Base-by-base conservation (phyloP, 2,888 invertebrate species). In the Mesopsocus fuscifrons region DNA sequence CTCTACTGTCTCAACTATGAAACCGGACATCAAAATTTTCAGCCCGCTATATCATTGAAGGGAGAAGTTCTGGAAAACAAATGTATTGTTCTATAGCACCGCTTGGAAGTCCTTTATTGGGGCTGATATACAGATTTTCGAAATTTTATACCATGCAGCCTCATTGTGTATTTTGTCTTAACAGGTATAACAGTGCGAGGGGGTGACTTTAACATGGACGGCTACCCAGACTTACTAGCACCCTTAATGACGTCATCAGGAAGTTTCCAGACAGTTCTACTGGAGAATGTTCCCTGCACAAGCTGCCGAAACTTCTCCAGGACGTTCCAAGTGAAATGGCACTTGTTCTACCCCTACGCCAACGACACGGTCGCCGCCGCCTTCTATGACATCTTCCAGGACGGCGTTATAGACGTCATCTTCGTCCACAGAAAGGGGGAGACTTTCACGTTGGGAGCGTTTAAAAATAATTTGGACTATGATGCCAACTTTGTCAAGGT, bases 141-240 rank as follows among this genome's bases (percentile, higher is more conserved):
- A n/a, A n/a, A n/a, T n/a, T n/a, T n/a, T n/a, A n/a, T n/a, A n/a
- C n/a, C n/a, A n/a, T n/a, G n/a, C n/a, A n/a, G n/a, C n/a, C n/a
- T n/a, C n/a, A n/a, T n/a, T n/a, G n/a, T n/a, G n/a, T n/a, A n/a
- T n/a, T n/a, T n/a, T n/a, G n/a, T 84, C 54, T 67, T 74, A 1
- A 74, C 82, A 52, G 71, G 79, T 1, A 79, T 88, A 41, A 83
- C 85, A 0, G 67, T 91, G 50, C 69, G 87, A 26, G 78, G 79
- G 50, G 94, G 92, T 2, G 95, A 95, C 59, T 89, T 83, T 53
- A 91, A 95, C 57, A 80, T 94, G 76, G 94, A 95, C 62, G 94
- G 94, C 0, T 94, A 82, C 63, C 91, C 92, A 3, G 95, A 95
- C 63, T 64, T 94, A 38, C 60, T 95, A 31, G 77, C 83, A 41